Evolutionary conservation across 2,113 vertebrate species (phyloP).

Genomic region (Colistium nudipinnis): DNA sequence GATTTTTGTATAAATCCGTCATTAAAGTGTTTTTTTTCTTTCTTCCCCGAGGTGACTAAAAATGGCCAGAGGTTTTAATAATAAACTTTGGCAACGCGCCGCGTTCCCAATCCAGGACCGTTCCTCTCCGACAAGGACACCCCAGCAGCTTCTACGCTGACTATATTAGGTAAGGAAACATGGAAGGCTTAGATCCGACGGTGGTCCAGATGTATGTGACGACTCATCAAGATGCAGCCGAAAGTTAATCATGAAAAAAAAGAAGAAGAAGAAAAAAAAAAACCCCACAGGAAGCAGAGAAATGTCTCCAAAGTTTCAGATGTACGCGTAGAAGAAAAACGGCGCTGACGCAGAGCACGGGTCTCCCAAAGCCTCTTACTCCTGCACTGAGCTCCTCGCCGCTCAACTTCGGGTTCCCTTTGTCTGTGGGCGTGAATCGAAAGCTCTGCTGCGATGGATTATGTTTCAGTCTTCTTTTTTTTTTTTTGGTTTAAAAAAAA

Average conservation of each 20-base stretch:
- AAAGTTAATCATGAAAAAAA: background rate
- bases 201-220: background rate
- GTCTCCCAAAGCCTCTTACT: conserved; percentile 60
- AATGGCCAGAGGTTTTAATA: conserved; percentile 44
- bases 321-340: conserved; percentile 24
- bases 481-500: background rate
- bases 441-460: conserved; percentile 31
- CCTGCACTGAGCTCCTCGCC: conserved; percentile 23
- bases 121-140: conserved; percentile 45
- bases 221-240: background rate
- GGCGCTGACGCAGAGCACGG: conserved; percentile 47
- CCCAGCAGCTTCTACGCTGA: conserved; percentile 38
- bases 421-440: conserved; percentile 25
- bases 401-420: conserved; percentile 19
- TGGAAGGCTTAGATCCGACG: conserved; percentile 45
- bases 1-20: no score
- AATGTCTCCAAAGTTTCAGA: conserved; percentile 7
- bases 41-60: background rate
- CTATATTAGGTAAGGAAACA: conserved; percentile 73
- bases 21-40: no score
- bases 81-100: conserved; percentile 66
- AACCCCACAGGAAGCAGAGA: background rate
- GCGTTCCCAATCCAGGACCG: conserved; percentile 30
- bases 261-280: no score
- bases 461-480: conserved; percentile 42